Evolutionary conservation across 2,113 vertebrate species (phyloP).

Genomic region (Plecotus auritus): DNA sequence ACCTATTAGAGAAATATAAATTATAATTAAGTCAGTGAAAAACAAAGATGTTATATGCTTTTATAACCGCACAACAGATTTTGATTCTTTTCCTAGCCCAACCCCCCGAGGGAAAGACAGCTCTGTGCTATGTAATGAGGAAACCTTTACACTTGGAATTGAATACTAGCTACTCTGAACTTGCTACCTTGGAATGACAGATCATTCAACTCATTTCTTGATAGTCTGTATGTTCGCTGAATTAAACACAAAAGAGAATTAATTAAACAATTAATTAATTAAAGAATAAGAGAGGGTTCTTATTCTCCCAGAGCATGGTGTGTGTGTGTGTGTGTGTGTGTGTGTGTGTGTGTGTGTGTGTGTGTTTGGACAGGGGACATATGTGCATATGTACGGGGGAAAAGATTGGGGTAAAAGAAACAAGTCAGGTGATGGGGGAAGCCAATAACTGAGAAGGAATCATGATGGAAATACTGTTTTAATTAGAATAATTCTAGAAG

Average conservation of each 20-base stretch:
- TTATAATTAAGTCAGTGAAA: conserved; percentile 49
- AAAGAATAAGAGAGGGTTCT: background rate
- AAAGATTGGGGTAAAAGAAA: background rate
- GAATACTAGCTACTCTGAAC: background rate
- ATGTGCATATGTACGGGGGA: background rate
- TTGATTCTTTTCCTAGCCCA: background rate
- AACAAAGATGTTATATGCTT: conserved; percentile 34
- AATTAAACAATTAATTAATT: background rate
- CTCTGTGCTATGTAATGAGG: background rate
- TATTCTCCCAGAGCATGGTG: background rate
- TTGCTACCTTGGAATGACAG: background rate
- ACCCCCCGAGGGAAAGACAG: background rate
- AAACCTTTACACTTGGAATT: background rate
- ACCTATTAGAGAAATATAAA: conserved; percentile 47
- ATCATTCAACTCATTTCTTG: background rate
- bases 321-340: background rate
- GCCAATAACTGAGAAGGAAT: background rate
- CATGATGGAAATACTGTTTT: background rate
- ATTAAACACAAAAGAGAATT: background rate
- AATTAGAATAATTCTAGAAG: background rate
- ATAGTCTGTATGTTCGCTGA: background rate
- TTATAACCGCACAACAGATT: background rate
- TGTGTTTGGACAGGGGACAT: background rate
- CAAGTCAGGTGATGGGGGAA: background rate
- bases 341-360: background rate